Evolutionary conservation across 2,888 invertebrate genomes (phyloP).

Genomic region (Coelinius sp.): DNA sequence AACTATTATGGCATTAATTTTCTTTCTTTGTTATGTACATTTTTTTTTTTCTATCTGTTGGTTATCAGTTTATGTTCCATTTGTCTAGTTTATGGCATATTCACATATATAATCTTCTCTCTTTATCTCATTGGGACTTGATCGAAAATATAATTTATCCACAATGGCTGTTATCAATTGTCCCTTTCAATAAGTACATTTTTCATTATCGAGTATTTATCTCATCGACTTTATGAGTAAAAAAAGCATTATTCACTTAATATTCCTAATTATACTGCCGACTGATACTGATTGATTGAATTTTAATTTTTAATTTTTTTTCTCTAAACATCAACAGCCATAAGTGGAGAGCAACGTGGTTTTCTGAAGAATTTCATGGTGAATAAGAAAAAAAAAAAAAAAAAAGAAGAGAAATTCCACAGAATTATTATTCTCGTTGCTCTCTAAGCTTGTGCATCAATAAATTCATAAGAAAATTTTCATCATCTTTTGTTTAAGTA

Average conservation of each 20-base stretch:
- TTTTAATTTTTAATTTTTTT: slow-evolving; percentile 9
- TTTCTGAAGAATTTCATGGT: slow-evolving; percentile 1
- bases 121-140: neutral
- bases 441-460: slow-evolving; percentile 27
- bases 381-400: slow-evolving; percentile 3
- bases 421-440: slow-evolving; percentile 14
- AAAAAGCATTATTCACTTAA: neutral
- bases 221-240: neutral
- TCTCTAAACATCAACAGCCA: slow-evolving; percentile 27
- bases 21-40: slow-evolving; percentile 21
- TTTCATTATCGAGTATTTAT: neutral
- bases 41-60: neutral
- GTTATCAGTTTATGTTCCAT: neutral
- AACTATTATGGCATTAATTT: slow-evolving; percentile 16
- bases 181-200: neutral
- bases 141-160: neutral
- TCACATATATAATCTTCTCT: slow-evolving; percentile 16
- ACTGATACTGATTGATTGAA: slow-evolving; percentile 67
- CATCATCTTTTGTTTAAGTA: slow-evolving; percentile 2
- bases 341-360: neutral
- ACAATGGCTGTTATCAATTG: neutral
- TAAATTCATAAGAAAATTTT: slow-evolving; percentile 30
- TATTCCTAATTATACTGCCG: slow-evolving; percentile 56
- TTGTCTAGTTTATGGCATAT: neutral
- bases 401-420: neutral